Percentiles rank a stretch among this genome's conserved stretches.
Evolutionary conservation across 1,140 invertebrate species (phyloP).

Genomic region (Lepidurus couesii): DNA sequence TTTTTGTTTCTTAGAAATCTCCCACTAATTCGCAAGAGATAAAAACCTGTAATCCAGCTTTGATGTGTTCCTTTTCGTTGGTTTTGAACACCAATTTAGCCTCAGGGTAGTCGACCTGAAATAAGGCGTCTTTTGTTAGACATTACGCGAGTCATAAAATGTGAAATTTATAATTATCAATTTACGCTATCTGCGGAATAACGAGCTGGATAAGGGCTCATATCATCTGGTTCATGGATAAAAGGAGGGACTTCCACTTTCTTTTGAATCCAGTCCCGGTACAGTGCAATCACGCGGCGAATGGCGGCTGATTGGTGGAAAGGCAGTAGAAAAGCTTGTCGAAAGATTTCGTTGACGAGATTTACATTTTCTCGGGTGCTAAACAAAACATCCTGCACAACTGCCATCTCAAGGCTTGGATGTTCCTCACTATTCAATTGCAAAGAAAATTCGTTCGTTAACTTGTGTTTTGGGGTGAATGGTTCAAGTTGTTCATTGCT

Average conservation of each 20-base stretch:
- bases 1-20: background rate
- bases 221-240: constrained; percentile 67
- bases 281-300: constrained; percentile 82
- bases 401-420: constrained; percentile 48
- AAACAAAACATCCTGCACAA: constrained; percentile 83
- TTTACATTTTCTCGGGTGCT: constrained; percentile 86
- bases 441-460: constrained; percentile 32
- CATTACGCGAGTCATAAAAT: background rate
- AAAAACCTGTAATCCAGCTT: constrained; percentile 64
- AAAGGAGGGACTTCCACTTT: constrained; percentile 80
- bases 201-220: constrained; percentile 32
- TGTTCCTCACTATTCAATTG: constrained; percentile 43
- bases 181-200: constrained; percentile 37
- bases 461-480: background rate
- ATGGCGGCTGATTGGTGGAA: constrained; percentile 82
- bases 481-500: background rate
- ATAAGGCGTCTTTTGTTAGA: background rate
- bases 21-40: background rate
- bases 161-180: background rate
- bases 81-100: constrained; percentile 61
- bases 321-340: constrained; percentile 85
- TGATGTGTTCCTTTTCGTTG: constrained; percentile 67
- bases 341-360: constrained; percentile 88
- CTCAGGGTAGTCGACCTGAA: constrained; percentile 28
- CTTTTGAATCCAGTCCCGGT: constrained; percentile 93